These are phyloP conservation scores for Balaeniceps rex DNA, from an alignment of 2,113 vertebrate genomes.

Conservation along the genomic window DNA sequence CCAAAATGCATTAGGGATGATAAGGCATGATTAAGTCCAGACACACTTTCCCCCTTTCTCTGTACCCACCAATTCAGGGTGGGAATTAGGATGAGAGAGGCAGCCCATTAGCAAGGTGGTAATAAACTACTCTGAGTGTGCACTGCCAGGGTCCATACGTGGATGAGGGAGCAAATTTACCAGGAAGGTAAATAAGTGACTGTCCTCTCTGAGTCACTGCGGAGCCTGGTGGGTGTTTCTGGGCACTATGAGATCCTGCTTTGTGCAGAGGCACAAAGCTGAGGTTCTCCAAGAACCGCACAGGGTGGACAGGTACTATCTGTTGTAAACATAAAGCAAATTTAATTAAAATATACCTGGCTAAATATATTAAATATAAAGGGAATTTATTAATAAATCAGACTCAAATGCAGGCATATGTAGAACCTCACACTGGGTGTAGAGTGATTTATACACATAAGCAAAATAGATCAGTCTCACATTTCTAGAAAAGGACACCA, in stretches of 20 bases:
- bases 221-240: not conserved
- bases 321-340: not conserved
- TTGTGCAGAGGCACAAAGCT: not conserved
- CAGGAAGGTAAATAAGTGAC: not conserved
- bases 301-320: not conserved
- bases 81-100: not conserved
- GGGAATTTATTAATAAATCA: not conserved
- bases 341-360: not conserved
- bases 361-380: not conserved
- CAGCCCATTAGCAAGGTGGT: not conserved
- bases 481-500: constrained; percentile 54
- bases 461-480: constrained; percentile 44
- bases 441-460: constrained; percentile 39
- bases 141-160: rapidly evolving
- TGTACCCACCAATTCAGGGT: not conserved
- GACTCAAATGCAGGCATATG: not conserved
- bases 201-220: not conserved
- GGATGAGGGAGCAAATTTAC: not conserved
- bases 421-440: not conserved
- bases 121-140: not conserved
- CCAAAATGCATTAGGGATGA: not conserved
- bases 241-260: not conserved
- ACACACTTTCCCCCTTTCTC: not conserved
- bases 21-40: not conserved
- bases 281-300: not conserved